These are phyloP conservation scores for Heliornis fulica DNA, from an alignment of 2,113 vertebrate species.

Conservation along the genomic window DNA sequence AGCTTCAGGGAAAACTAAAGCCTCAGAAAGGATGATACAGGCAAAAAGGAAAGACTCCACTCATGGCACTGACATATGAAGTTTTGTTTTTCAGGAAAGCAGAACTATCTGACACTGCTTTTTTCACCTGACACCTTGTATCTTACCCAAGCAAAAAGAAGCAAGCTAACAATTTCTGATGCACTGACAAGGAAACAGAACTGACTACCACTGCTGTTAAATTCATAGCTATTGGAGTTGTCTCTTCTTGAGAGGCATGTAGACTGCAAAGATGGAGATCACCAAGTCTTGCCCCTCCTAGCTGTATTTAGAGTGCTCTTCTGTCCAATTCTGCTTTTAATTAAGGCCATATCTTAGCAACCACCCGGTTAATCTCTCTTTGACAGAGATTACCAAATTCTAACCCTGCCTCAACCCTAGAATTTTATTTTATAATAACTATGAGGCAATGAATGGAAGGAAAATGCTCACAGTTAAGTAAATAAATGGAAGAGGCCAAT, in stretches of 20 bases:
- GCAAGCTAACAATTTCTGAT: background rate
- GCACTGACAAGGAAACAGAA: background rate
- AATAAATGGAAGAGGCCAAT: background rate
- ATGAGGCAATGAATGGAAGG: slow-evolving; percentile 22
- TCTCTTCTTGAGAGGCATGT: background rate
- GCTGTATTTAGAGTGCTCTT: background rate
- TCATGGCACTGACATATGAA: rapidly evolving
- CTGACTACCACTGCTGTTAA: background rate
- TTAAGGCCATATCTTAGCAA: background rate
- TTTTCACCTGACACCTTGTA: background rate
- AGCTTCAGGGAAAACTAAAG: background rate
- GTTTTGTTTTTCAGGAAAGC: background rate
- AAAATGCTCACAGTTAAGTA: slow-evolving; percentile 35
- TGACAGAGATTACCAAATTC: background rate
- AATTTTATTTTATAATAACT: background rate
- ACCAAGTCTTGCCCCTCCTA: background rate
- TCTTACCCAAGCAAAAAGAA: background rate
- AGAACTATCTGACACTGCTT: background rate
- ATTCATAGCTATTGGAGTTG: background rate
- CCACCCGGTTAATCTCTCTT: background rate
- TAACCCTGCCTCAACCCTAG: background rate
- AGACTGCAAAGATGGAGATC: background rate
- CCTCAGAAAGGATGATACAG: background rate
- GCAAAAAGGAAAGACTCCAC: background rate
- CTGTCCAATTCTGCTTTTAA: background rate